These are phyloP conservation scores for Enoplosus armatus DNA, from an alignment of 2,797 vertebrate genomes.

Conservation along the genomic window DNA sequence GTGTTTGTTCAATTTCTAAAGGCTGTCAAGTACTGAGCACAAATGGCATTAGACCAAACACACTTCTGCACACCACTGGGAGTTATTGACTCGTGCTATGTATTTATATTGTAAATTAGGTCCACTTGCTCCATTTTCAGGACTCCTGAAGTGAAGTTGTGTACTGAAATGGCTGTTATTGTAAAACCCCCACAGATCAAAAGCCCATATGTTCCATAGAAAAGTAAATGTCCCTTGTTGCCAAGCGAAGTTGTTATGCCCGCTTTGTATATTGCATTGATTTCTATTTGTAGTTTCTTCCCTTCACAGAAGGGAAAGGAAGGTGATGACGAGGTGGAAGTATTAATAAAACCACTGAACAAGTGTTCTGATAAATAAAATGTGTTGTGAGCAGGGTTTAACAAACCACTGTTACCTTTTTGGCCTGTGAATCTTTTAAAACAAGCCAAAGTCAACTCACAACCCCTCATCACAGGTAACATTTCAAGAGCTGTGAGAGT, in stretches of 20 bases:
- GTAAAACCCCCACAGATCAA: neutral
- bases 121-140: neutral
- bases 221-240: neutral
- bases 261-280: neutral
- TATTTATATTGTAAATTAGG: neutral
- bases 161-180: neutral
- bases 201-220: neutral
- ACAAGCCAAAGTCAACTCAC: too few relatives aligned
- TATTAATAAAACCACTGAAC: neutral
- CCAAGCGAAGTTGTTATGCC: neutral
- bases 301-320: neutral
- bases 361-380: neutral
- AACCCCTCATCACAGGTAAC: too few relatives aligned
- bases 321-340: neutral
- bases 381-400: neutral
- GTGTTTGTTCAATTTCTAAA: constrained; percentile 1
- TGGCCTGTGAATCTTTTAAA: too few relatives aligned
- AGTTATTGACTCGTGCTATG: neutral
- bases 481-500: too few relatives aligned
- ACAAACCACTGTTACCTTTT: too few relatives aligned
- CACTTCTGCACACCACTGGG: neutral
- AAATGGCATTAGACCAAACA: neutral
- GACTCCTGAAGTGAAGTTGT: neutral
- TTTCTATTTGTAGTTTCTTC: neutral
- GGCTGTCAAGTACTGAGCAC: neutral